A percentile compares a stretch with the other conserved stretches of the same genome.
phyloP scores from a whole-genome alignment of 2,113 vertebrate species.

The Tyrannus savana region DNA sequence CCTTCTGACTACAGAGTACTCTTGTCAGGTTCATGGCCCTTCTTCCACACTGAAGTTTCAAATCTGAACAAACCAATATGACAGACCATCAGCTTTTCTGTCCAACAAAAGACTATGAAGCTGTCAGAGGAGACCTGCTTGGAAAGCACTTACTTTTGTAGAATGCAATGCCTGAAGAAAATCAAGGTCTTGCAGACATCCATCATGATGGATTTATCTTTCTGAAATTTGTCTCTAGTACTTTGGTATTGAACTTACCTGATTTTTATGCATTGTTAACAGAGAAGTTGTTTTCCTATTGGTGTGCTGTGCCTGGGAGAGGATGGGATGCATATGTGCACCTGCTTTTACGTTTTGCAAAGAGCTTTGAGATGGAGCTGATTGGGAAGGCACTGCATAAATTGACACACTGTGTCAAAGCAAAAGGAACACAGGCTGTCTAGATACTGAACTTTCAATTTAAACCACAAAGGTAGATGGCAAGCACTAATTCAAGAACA shows the following conservation, averaged over 20 bases:
- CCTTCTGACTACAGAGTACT: background rate
- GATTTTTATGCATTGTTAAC: background rate
- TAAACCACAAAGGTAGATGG: constrained; percentile 52
- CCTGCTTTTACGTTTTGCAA: background rate
- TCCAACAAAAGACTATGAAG: background rate
- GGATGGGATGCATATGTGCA: background rate
- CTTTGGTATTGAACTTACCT: background rate
- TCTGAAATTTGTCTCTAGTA: background rate
- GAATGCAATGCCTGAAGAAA: background rate
- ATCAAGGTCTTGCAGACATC: background rate
- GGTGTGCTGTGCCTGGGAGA: background rate
- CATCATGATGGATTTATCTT: background rate
- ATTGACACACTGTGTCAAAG: background rate
- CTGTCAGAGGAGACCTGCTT: background rate
- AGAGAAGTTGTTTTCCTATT: background rate
- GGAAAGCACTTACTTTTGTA: background rate
- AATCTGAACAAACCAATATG: background rate
- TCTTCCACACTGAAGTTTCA: background rate
- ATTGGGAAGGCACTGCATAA: background rate
- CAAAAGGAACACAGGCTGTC: constrained; percentile 12
- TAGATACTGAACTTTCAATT: constrained; percentile 25
- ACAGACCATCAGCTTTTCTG: background rate
- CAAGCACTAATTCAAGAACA: constrained; percentile 57
- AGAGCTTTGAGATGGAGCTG: background rate
- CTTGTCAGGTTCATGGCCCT: background rate